Conservation (phyloP, 2,888 invertebrate genomes). For the Melikaiella ostensackeni region DNA sequence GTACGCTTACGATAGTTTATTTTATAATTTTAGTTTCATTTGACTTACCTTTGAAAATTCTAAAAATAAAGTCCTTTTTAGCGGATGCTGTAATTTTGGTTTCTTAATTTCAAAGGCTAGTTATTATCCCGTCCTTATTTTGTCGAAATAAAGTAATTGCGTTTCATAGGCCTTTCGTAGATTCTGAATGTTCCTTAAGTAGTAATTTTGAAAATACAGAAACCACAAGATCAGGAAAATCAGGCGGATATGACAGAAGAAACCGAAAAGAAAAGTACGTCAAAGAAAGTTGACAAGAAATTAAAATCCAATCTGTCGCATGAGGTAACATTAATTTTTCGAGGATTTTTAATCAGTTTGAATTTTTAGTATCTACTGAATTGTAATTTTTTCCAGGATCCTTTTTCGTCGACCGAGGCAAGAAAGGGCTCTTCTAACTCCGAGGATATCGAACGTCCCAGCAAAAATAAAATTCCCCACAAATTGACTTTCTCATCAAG, state of each 20-base stretch:
- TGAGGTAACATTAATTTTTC: background rate
- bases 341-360: background rate
- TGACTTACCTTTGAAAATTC: background rate
- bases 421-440: background rate
- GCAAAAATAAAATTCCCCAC: background rate
- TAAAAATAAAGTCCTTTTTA: background rate
- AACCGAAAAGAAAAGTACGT: background rate
- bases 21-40: background rate
- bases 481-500: conserved; percentile 20
- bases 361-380: background rate
- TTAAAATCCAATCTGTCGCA: background rate
- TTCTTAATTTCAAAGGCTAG: background rate
- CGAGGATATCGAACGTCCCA: background rate
- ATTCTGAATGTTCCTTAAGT: background rate
- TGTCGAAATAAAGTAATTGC: background rate
- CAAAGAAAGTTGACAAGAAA: background rate
- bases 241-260: background rate
- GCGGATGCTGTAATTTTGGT: background rate
- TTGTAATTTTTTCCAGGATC: background rate
- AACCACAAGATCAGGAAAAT: background rate
- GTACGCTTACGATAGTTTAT: background rate
- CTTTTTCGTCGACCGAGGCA: background rate
- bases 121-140: background rate
- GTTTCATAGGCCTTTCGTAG: background rate
- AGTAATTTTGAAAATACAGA: background rate